Base-by-base conservation (phyloP, 2,888 invertebrate genomes). In the Microplitis manilae region DNA sequence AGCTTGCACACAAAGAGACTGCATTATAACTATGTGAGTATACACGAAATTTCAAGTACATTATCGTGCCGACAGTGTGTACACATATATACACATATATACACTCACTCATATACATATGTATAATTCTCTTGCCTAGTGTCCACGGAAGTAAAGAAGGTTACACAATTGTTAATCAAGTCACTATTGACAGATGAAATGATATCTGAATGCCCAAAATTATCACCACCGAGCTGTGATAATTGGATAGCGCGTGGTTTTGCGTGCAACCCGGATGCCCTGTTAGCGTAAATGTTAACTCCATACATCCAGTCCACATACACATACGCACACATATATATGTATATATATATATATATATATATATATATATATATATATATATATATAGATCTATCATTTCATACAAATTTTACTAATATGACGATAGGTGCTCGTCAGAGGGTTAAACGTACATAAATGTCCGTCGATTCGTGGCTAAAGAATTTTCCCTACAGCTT, bases 371-470 rank as follows among this genome's bases (percentile, higher is more conserved):
- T 6, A 2, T 0, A 9, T 1, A 5, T 50, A 5, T 50, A 13
- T 13, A 13, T 13, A 50, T 67, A 30, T 30, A 4, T 30, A 30
- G 30, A 30, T 30, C 30, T 30, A 30, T 30, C 30, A 67, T 17
- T 17, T 67, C 67, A 67, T 39, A 62, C 65, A 65, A 38, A 65
- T 65, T 62, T 38, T 30, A 65, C 38, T 20, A 38, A 30, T 65
- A 13, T 65, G n/a, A 65, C 20, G n/a, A 62, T 7, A 6, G 68
- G 38, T 20, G 62, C 64, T 81, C 82, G 82, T 86, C 86, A 87
- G 86, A 86, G 86, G 85, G 84, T 87, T 86, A 85, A 87, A 86
- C 84, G 83, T 81, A 83, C 85, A 84, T 85, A 84, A 86, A 85
- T 85, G 83, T 72, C 75, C 77, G 76, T 76, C 77, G 73, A 73